These are phyloP conservation scores for Hippoglossus hippoglossus DNA, from an alignment of 2,797 vertebrate species.

Conservation along the genomic window DNA sequence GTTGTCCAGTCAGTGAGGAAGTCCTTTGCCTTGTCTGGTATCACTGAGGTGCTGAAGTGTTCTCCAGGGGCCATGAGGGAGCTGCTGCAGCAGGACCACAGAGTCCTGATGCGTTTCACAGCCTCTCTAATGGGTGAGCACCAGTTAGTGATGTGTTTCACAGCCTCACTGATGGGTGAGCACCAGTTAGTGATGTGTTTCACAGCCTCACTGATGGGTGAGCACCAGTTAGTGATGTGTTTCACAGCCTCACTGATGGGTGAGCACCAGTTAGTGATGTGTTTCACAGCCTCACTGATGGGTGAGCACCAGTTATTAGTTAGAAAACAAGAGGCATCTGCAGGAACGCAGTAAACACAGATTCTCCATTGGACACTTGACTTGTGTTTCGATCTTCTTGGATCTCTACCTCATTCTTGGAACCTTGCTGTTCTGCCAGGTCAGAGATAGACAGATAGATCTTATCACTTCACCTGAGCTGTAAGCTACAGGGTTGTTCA, in stretches of 20 bases:
- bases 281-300: slow-evolving; percentile 84
- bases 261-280: too few relatives aligned
- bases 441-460: slow-evolving; percentile 5
- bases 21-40: slow-evolving; percentile 72
- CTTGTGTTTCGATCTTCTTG: background rate
- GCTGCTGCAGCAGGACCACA: slow-evolving; percentile 86
- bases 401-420: slow-evolving; percentile 1
- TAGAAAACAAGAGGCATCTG: background rate
- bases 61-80: slow-evolving; percentile 80
- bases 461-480: too few relatives aligned
- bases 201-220: too few relatives aligned
- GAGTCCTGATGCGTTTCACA: slow-evolving; percentile 83
- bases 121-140: slow-evolving; percentile 82
- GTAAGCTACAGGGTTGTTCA: too few relatives aligned
- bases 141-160: too few relatives aligned
- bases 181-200: too few relatives aligned
- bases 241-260: too few relatives aligned
- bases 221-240: too few relatives aligned
- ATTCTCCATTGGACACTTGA: background rate
- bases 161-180: too few relatives aligned
- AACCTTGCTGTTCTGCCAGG: slow-evolving; percentile 8
- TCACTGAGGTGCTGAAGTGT: slow-evolving; percentile 77
- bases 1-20: slow-evolving; percentile 79
- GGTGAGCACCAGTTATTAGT: slow-evolving; percentile 78
- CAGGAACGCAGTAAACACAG: background rate